phyloP scores from a whole-genome alignment of 2,113 vertebrate genomes.

The Odocoileus hemionus region DNA sequence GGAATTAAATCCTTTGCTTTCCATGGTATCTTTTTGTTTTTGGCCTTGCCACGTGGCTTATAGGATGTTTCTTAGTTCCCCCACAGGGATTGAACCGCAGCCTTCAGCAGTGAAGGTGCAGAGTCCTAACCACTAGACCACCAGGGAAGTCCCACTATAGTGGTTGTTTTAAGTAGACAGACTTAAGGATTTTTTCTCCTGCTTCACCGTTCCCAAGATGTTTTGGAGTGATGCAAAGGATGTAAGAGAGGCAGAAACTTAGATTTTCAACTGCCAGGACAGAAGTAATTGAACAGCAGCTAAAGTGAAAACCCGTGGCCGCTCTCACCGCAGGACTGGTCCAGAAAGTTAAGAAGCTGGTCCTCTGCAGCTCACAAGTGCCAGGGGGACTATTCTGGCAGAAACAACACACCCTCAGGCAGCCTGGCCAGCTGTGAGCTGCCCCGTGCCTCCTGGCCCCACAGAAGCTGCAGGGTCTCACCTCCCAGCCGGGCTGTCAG shows the following conservation, averaged over 20 bases:
- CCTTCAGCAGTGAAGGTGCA: too few relatives aligned
- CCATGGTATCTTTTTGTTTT: not conserved
- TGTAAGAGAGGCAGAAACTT: not conserved
- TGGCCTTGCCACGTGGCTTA: not conserved
- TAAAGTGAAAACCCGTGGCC: not conserved
- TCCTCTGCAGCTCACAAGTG: not conserved
- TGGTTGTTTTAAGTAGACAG: not conserved
- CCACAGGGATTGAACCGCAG: not conserved
- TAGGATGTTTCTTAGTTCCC: not conserved
- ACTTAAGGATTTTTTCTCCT: not conserved
- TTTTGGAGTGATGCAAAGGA: not conserved
- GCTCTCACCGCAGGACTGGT: fast-evolving
- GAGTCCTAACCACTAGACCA: not conserved
- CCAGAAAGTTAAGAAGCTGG: not conserved
- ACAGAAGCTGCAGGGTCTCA: not conserved
- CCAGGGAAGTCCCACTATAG: not conserved
- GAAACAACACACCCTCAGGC: not conserved
- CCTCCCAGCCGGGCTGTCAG: not conserved
- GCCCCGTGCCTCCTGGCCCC: not conserved
- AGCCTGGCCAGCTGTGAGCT: not conserved
- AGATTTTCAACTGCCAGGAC: not conserved
- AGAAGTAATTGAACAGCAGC: not conserved
- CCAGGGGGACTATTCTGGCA: not conserved
- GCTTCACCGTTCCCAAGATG: fast-evolving
- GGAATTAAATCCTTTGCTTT: not conserved